phyloP scores from a whole-genome alignment of 2,113 vertebrate genomes.

The Gnathonemus longibarbis region DNA sequence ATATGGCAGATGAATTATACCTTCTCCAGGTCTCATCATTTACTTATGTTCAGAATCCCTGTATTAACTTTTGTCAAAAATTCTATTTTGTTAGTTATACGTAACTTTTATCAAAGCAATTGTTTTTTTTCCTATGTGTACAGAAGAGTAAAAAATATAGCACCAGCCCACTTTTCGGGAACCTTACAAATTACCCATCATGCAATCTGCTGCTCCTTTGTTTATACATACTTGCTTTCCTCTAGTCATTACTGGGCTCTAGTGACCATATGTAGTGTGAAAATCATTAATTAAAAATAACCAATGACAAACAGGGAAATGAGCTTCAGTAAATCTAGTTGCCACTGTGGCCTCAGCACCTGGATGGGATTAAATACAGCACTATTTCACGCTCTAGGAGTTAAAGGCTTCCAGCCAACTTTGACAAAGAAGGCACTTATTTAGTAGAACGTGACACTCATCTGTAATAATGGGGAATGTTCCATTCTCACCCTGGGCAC shows the following conservation, averaged over 20 bases:
- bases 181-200: neutral
- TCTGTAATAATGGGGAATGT: conserved; percentile 2
- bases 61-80: neutral
- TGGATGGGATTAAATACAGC: neutral
- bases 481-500: neutral
- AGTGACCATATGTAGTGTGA: neutral
- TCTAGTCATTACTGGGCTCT: neutral
- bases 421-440: neutral
- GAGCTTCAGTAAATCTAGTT: neutral
- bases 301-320: neutral
- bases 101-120: neutral
- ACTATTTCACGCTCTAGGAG: neutral
- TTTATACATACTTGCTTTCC: neutral
- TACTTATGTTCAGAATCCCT: neutral
- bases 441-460: neutral
- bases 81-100: neutral
- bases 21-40: neutral
- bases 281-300: neutral
- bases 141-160: neutral
- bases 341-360: neutral
- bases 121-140: neutral
- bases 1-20: neutral
- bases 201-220: neutral
- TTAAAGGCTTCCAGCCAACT: neutral
- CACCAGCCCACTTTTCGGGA: neutral